Evolutionary conservation across 2,113 vertebrate genomes (phyloP).

Genomic region (Himantopus leucocephalus): DNA sequence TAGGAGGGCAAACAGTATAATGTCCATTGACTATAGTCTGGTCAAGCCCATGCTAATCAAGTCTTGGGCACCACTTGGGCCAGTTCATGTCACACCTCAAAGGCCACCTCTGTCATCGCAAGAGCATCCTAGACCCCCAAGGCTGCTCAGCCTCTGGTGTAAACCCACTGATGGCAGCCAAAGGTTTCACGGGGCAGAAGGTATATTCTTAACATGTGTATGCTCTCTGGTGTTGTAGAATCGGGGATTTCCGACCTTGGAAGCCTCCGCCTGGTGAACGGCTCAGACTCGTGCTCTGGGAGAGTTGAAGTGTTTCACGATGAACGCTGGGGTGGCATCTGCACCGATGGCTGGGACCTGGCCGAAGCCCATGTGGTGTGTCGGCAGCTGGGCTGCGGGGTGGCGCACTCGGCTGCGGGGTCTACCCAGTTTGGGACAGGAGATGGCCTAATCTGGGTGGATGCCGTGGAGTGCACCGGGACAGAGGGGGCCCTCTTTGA

Average conservation of each 20-base stretch:
- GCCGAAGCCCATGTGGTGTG: slow-evolving; percentile 75
- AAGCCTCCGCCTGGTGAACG: background rate
- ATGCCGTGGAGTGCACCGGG: background rate
- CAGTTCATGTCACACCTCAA: background rate
- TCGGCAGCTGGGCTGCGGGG: slow-evolving; percentile 83
- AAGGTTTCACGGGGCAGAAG: background rate
- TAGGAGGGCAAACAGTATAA: background rate
- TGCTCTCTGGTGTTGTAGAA: background rate
- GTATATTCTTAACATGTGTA: accelerated
- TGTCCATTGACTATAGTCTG: background rate
- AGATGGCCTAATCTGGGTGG: background rate
- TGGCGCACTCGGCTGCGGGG: background rate
- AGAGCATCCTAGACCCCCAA: background rate
- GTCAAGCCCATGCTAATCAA: background rate
- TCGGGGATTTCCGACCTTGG: background rate
- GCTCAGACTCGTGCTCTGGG: background rate
- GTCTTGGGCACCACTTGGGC: background rate
- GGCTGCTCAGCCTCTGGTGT: background rate
- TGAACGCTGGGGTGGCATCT: background rate
- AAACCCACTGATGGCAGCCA: background rate
- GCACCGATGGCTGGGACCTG: background rate
- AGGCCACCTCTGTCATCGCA: accelerated
- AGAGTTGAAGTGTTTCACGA: background rate
- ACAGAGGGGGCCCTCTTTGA: background rate
- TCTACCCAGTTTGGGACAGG: background rate